A percentile compares a stretch with the other conserved stretches of the same genome.
Conservation (phyloP, 1,140 invertebrate genomes). For the Cryptotermes secundus region DNA sequence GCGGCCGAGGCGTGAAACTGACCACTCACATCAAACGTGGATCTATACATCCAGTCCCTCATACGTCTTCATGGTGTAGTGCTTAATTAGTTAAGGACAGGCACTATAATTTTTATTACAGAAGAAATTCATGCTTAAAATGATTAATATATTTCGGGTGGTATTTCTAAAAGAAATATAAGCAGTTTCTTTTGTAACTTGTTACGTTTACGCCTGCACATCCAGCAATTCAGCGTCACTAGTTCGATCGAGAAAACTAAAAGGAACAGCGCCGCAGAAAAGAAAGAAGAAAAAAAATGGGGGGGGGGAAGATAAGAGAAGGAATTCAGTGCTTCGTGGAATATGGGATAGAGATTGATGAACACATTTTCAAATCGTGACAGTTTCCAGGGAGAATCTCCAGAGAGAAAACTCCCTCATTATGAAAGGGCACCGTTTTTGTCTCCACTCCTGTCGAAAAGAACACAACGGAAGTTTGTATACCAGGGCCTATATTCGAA, state of each 20-base stretch:
- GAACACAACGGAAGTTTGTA: neutral
- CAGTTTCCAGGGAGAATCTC: neutral
- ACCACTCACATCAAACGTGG: no score
- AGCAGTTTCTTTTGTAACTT: neutral
- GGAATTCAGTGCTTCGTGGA: neutral
- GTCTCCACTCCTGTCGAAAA: neutral
- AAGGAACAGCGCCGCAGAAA: neutral
- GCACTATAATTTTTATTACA: no score
- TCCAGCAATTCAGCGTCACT: neutral
- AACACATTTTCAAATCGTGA: neutral
- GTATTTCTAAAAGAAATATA: no score
- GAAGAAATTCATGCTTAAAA: no score
- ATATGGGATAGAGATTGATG: constrained; percentile 12
- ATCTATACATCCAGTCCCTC: no score
- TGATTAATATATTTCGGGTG: no score
- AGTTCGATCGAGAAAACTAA: neutral
- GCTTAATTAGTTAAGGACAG: no score
- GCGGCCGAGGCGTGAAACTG: no score
- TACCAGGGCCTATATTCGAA: neutral
- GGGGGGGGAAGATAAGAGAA: neutral
- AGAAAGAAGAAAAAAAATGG: neutral
- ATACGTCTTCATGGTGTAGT: no score
- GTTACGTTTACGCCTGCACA: neutral
- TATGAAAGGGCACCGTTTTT: neutral
- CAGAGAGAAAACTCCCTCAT: neutral